Base-by-base conservation (phyloP, 2,888 invertebrate species). In the Cheiracanthium punctorium region DNA sequence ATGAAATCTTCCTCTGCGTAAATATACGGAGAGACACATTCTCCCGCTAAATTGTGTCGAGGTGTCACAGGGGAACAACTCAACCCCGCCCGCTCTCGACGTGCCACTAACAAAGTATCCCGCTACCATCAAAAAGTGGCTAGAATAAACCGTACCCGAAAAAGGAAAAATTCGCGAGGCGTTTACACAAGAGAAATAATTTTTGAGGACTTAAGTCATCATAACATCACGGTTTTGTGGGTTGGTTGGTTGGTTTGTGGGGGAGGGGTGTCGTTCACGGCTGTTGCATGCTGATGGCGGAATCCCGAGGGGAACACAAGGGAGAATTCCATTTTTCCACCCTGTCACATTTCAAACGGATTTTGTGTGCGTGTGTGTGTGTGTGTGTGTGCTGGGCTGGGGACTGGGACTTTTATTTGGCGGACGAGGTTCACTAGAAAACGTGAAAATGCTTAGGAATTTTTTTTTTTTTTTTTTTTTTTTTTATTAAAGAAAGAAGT, bases 321-420 rank as follows among this genome's bases (percentile, higher is more conserved):
- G 32, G 12, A 64, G 52, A 58, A 67, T 20, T 28, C 67, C 28
- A 37, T 41, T 37, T 41, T 69, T 70, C 24, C 71, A 29, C 64
- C 14, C 65, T 71, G 76, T 72, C 76, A 71, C 70, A 72, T 82
- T 82, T 76, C 72, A 17, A n/a, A n/a, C n/a, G n/a, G n/a, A n/a
- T n/a, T n/a, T n/a, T n/a, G n/a, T n/a, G n/a, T n/a, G n/a, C n/a
- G n/a, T n/a, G n/a, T n/a, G n/a, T n/a, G n/a, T n/a, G n/a, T n/a
- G n/a, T n/a, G n/a, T n/a, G n/a, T n/a, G n/a, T n/a, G n/a, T n/a
- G n/a, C n/a, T n/a, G n/a, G n/a, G n/a, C n/a, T n/a, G n/a, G n/a
- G n/a, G n/a, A n/a, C n/a, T n/a, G n/a, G n/a, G n/a, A n/a, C n/a
- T n/a, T n/a, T n/a, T n/a, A n/a, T n/a, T n/a, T n/a, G n/a, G n/a